These are phyloP conservation scores for Nasonovia ribisnigri DNA, from an alignment of 2,888 invertebrate species.

Conservation along the genomic window DNA sequence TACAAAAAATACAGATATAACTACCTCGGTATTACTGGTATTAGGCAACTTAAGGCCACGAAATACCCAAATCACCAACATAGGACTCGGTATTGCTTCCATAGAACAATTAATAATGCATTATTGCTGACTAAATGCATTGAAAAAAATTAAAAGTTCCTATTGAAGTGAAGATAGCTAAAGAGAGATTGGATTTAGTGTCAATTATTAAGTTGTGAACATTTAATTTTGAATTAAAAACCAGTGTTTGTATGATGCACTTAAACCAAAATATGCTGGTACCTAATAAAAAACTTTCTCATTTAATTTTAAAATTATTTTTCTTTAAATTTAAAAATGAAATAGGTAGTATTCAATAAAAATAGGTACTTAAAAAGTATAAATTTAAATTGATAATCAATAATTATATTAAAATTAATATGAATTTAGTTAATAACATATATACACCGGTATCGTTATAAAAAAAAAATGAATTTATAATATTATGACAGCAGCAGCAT, in stretches of 20 bases:
- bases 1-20: not conserved
- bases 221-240: not conserved
- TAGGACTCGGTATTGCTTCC: not conserved
- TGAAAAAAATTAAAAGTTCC: not conserved
- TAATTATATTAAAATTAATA: not conserved
- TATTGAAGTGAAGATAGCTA: not conserved
- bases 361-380: not conserved
- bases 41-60: too few relatives aligned
- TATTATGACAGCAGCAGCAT: slow-evolving; percentile 28
- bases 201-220: not conserved
- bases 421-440: not conserved
- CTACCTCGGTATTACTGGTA: not conserved
- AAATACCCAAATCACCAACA: not conserved
- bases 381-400: slow-evolving; percentile 1
- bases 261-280: not conserved
- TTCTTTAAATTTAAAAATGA: not conserved
- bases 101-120: not conserved
- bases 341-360: not conserved
- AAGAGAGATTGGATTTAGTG: not conserved
- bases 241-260: not conserved
- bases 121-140: not conserved
- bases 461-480: slow-evolving; percentile 29
- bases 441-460: not conserved
- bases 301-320: not conserved
- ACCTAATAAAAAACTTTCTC: not conserved